Evolutionary conservation across 2,797 vertebrate genomes (phyloP).

Genomic region (Enteromius paludinosus): DNA sequence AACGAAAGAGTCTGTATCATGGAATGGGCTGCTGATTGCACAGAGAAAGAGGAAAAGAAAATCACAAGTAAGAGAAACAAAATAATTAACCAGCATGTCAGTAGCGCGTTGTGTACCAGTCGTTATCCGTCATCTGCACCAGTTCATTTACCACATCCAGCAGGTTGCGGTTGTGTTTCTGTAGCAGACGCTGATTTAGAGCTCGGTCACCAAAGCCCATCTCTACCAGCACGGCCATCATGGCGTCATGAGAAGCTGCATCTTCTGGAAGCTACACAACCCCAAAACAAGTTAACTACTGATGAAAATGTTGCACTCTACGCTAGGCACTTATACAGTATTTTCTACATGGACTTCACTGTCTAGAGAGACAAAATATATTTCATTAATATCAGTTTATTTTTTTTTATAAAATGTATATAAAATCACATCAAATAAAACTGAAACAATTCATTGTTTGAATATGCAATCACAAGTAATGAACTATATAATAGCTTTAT

Average conservation of each 20-base stretch:
- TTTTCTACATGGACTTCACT: background rate
- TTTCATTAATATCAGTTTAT: background rate
- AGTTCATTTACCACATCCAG: slow-evolving; percentile 92
- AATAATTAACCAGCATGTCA: slow-evolving; percentile 66
- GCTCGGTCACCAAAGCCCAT: slow-evolving; percentile 94
- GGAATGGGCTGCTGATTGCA: slow-evolving; percentile 24
- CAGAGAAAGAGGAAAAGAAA: slow-evolving; percentile 8
- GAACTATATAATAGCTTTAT: background rate
- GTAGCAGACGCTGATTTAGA: slow-evolving; percentile 86
- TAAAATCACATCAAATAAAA: background rate
- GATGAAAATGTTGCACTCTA: background rate
- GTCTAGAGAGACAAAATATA: background rate
- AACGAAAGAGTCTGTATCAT: slow-evolving; percentile 50
- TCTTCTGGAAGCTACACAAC: slow-evolving; percentile 73
- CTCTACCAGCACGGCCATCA: slow-evolving; percentile 90
- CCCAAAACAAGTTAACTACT: background rate
- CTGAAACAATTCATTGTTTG: background rate
- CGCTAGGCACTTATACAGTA: background rate
- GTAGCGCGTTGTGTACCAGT: slow-evolving; percentile 88
- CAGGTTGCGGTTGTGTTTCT: slow-evolving; percentile 88
- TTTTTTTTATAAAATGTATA: background rate
- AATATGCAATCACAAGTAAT: background rate
- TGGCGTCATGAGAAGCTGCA: slow-evolving; percentile 84
- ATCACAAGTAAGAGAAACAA: background rate
- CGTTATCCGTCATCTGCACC: slow-evolving; percentile 87